These are phyloP conservation scores for Tympanuchus pallidicinctus DNA, from an alignment of 2,113 vertebrate genomes.

Conservation along the genomic window DNA sequence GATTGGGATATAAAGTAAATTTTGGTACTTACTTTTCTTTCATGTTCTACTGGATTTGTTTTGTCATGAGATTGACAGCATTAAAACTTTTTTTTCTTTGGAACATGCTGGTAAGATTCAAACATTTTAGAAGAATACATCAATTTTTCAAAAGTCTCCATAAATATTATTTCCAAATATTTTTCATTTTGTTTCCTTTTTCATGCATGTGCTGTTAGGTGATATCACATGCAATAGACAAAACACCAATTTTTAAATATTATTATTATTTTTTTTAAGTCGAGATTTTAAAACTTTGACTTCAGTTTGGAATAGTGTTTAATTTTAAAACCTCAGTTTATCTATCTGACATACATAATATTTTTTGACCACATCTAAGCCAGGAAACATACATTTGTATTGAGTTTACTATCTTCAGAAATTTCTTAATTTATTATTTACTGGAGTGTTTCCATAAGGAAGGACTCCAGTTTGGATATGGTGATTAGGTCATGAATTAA, in stretches of 20 bases:
- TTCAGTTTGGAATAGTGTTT: neutral
- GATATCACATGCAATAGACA: neutral
- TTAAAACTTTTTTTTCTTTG: neutral
- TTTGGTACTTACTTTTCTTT: neutral
- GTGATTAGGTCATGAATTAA: neutral
- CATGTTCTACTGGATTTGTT: neutral
- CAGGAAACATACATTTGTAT: neutral
- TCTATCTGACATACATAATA: neutral
- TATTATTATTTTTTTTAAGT: too few relatives aligned
- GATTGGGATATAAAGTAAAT: neutral
- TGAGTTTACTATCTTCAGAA: neutral
- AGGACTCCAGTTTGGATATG: neutral
- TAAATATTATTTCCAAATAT: neutral
- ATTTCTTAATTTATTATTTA: neutral
- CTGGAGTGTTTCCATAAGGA: neutral
- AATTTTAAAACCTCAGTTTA: neutral
- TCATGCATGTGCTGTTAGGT: neutral
- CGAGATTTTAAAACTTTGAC: neutral
- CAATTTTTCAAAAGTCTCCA: neutral
- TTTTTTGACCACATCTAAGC: neutral
- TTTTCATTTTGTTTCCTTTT: neutral
- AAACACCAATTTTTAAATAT: neutral
- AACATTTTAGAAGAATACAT: neutral
- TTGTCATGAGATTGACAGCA: neutral
- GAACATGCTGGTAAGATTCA: neutral